A percentile compares a stretch with the other conserved stretches of the same genome.
These are phyloP conservation scores for Anniella stebbinsi DNA, from an alignment of 2,797 vertebrate genomes.

Conservation along the genomic window DNA sequence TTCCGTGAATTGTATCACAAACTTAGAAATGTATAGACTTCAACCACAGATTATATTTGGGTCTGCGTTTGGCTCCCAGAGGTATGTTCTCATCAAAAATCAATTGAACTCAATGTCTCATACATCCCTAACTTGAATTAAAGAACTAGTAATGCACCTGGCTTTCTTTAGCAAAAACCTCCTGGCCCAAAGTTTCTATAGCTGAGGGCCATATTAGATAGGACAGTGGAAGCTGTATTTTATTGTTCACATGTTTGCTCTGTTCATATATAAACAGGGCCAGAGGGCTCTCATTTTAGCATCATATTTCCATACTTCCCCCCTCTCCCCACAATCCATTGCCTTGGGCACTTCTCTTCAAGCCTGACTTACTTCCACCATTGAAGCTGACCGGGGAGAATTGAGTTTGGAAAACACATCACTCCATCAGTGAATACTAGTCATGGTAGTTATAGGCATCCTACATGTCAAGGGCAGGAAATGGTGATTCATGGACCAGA, in stretches of 20 bases:
- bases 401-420: neutral
- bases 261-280: neutral
- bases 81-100: too few relatives aligned
- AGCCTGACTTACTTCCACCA: neutral
- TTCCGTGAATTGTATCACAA: too few relatives aligned
- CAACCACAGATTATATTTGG: too few relatives aligned
- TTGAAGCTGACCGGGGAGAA: neutral
- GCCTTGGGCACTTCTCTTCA: neutral
- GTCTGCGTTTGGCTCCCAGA: too few relatives aligned
- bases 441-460: neutral
- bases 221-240: neutral
- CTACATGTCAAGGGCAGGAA: neutral
- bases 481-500: neutral
- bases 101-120: too few relatives aligned
- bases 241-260: neutral
- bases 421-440: neutral
- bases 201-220: neutral
- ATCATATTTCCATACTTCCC: neutral
- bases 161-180: constrained; percentile 7
- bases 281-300: neutral
- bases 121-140: constrained; percentile 35
- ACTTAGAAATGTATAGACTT: too few relatives aligned
- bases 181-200: neutral
- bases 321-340: neutral
- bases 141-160: constrained; percentile 25